These are phyloP conservation scores for Luehdorfia chinensis DNA, from an alignment of 1,140 invertebrate genomes.

Conservation along the genomic window DNA sequence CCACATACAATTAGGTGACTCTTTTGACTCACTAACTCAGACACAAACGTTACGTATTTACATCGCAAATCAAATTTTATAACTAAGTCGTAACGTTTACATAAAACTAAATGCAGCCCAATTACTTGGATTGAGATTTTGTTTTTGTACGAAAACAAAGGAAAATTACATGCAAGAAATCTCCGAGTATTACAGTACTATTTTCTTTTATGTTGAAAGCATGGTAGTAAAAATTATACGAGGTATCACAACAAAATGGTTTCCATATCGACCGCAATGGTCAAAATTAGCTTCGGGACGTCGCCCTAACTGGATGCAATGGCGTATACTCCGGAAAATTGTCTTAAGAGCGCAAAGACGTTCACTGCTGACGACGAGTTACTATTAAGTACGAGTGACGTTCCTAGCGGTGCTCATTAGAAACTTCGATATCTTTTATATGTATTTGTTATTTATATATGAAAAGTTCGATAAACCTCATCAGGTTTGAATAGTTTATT, in stretches of 20 bases:
- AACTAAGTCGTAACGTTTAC: no score
- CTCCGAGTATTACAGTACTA: no score
- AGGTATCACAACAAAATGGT: background rate
- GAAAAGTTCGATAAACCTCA: no score
- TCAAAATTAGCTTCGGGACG: constrained; percentile 21
- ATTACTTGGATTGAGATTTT: no score
- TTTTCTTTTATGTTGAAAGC: background rate
- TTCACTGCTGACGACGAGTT: constrained; percentile 34
- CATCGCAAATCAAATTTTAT: no score
- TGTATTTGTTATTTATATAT: no score
- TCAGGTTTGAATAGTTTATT: no score
- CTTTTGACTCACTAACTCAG: no score
- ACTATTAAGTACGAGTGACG: constrained; percentile 35
- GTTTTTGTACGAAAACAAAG: background rate
- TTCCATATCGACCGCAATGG: constrained; percentile 6
- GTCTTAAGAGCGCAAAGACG: constrained; percentile 51
- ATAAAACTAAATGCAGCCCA: no score
- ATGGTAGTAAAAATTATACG: background rate
- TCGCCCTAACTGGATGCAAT: constrained; percentile 41
- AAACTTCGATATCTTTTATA: no score
- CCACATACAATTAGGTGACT: no score
- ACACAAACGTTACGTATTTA: no score
- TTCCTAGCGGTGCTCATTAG: background rate
- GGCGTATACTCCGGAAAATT: constrained; percentile 43
- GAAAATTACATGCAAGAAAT: background rate